These are phyloP conservation scores for Onychorhynchus coronatus DNA, from an alignment of 2,113 vertebrate species.

Conservation along the genomic window DNA sequence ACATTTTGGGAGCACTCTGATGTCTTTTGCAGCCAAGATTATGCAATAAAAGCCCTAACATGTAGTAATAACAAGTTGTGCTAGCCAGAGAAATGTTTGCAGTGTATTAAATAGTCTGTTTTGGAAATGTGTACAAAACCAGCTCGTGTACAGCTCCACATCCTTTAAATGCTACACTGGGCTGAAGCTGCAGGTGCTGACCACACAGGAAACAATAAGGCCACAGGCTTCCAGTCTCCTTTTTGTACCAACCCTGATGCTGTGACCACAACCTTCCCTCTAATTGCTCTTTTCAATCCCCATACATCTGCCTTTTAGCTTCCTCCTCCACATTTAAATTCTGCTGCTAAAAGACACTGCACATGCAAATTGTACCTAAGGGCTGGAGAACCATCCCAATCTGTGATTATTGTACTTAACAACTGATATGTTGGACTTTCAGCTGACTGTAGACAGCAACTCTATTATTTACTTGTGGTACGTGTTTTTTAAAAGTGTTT, in stretches of 20 bases:
- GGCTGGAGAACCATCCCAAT: background rate
- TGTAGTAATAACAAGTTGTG: conserved; percentile 31
- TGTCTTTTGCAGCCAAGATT: conserved; percentile 30
- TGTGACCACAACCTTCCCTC: conserved; percentile 43
- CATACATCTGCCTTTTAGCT: conserved; percentile 1
- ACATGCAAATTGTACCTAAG: conserved; percentile 18
- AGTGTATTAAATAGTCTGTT: conserved; percentile 12
- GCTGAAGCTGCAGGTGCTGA: conserved; percentile 43
- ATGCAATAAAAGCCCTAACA: conserved; percentile 19
- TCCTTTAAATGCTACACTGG: background rate
- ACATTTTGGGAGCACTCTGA: conserved; percentile 37
- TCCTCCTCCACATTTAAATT: conserved; percentile 36
- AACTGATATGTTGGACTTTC: background rate
- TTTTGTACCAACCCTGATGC: background rate
- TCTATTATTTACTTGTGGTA: background rate
- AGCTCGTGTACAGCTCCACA: background rate
- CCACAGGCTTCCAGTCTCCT: background rate
- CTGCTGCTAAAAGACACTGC: conserved; percentile 22
- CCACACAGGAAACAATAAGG: background rate
- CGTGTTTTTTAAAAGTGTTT: background rate
- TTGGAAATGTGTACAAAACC: conserved; percentile 2
- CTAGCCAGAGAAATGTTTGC: conserved; percentile 55
- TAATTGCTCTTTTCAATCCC: conserved; percentile 32
- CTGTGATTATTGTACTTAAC: background rate
- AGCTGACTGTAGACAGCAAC: background rate